Evolutionary conservation across 2,888 invertebrate genomes (phyloP), one percentile per base, ranked within the genome.

Genomic region (Gerris lacustris): DNA sequence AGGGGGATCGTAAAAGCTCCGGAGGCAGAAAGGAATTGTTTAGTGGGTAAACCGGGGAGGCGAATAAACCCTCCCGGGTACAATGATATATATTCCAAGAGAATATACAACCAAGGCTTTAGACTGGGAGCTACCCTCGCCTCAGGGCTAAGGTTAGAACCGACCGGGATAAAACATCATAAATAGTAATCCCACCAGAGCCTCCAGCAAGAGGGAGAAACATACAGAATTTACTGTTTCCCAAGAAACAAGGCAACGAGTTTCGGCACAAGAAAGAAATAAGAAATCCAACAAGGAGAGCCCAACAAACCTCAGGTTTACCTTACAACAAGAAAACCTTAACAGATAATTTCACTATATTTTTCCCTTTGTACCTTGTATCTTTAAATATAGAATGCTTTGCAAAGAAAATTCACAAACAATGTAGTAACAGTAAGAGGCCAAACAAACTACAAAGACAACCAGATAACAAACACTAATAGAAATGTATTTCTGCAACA

Each of bases 61-160:
- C 9, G 15, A 55, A 55, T 11, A 55, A 55, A 55, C 55, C 55
- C 55, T 55, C 55, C 55, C 55, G 55, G 55, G 55, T 55, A 55
- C 55, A 55, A 55, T 55, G 55, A 55, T 55, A 55, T 55, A 55
- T 55, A 55, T 55, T 55, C 55, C 55, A 55, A 55, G 55, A 55
- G 55, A 55, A 55, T 55, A 55, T 55, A 55, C 55, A 9, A 9
- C 15, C 55, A 5, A 55, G 55, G 55, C 15, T 55, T 55, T 55
- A 31, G 31, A 31, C 31, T 5, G 15, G 47, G 5, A 55, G 55
- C 11, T 55, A 55, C 9, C 9, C 11, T 9, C 15, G 15, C 9
- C 55, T 9, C 11, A 2, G 11, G 55, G 55, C 9, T 9, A 55
- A 55, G 55, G 15, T 31, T 31, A 55, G 15, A 55, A 5, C 55